Evolutionary conservation across 2,888 invertebrate genomes (phyloP).

Genomic region (Drosophila stalkeri): DNA sequence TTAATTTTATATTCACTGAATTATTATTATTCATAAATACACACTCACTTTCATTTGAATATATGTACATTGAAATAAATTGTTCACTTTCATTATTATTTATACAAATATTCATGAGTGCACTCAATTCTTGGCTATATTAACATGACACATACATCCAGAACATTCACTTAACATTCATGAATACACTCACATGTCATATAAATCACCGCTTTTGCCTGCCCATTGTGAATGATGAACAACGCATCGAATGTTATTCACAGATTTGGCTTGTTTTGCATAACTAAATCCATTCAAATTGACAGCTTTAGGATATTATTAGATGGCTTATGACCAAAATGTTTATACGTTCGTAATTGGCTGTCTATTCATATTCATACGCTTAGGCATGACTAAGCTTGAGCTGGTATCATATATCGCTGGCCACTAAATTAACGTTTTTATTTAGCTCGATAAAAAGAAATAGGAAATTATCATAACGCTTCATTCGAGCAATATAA

Average conservation of each 20-base stretch:
- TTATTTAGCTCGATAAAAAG: slow-evolving; percentile 30
- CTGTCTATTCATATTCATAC: slow-evolving; percentile 46
- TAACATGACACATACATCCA: background rate
- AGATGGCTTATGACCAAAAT: slow-evolving; percentile 10
- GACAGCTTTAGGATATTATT: slow-evolving; percentile 31
- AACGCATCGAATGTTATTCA: background rate
- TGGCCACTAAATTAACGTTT: slow-evolving; percentile 54
- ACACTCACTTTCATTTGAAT: slow-evolving; percentile 1
- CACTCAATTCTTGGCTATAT: slow-evolving; percentile 1
- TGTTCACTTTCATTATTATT: background rate
- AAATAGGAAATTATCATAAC: slow-evolving; percentile 47
- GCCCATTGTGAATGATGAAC: slow-evolving; percentile 7
- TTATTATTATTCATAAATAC: slow-evolving; percentile 6
- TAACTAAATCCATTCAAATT: slow-evolving; percentile 32
- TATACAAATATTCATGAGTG: slow-evolving; percentile 15
- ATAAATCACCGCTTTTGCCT: slow-evolving; percentile 1
- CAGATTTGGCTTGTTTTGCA: slow-evolving; percentile 21
- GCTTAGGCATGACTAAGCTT: slow-evolving; percentile 51
- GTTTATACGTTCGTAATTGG: slow-evolving; percentile 27
- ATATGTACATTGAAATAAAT: background rate
- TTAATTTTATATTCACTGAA: background rate
- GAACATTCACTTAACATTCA: slow-evolving; percentile 11
- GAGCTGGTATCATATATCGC: slow-evolving; percentile 22
- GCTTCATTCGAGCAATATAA: slow-evolving; percentile 61
- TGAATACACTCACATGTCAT: slow-evolving; percentile 5